Conservation (phyloP, 2,888 invertebrate species). For the Gerris lacustris region DNA sequence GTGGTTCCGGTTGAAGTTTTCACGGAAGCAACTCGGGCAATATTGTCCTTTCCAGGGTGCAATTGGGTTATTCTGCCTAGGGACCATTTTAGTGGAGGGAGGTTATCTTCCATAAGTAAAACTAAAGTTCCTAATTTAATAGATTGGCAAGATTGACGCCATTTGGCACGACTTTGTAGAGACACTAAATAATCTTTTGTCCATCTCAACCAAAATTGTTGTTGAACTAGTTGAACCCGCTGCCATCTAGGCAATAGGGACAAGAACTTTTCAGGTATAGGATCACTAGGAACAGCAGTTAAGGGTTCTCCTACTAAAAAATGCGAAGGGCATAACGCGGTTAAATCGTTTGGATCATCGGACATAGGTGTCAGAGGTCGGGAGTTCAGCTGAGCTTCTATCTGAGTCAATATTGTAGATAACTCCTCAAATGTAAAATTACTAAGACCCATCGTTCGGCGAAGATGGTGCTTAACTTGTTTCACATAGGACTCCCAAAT, state of each 20-base stretch:
- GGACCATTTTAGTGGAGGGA: slow-evolving; percentile 11
- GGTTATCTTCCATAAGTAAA: slow-evolving; percentile 14
- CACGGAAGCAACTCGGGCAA: neutral
- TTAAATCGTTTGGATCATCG: slow-evolving; percentile 14
- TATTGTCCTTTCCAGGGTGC: neutral
- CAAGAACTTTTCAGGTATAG: neutral
- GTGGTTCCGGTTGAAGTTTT: neutral
- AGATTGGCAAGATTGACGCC: slow-evolving; percentile 1
- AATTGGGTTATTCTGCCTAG: slow-evolving; percentile 6
- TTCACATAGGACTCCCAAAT: slow-evolving; percentile 20
- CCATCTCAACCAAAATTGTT: slow-evolving; percentile 18
- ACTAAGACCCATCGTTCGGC: slow-evolving; percentile 9
- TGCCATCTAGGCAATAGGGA: slow-evolving; percentile 15
- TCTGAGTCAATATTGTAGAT: slow-evolving; percentile 16
- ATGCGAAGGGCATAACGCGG: slow-evolving; percentile 10
- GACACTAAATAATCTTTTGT: neutral
- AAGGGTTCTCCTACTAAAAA: slow-evolving; percentile 14
- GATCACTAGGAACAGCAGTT: neutral
- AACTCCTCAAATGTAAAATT: slow-evolving; percentile 16
- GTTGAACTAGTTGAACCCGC: slow-evolving; percentile 8
- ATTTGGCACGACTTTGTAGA: slow-evolving; percentile 15
- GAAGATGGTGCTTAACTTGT: slow-evolving; percentile 13
- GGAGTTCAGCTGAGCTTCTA: too few relatives aligned
- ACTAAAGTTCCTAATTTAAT: slow-evolving; percentile 6
- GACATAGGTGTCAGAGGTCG: slow-evolving; percentile 17